Percentiles rank a stretch among this genome's conserved stretches.
Evolutionary conservation across 2,888 invertebrate genomes (phyloP).

Genomic region (Notodonta dromedarius): DNA sequence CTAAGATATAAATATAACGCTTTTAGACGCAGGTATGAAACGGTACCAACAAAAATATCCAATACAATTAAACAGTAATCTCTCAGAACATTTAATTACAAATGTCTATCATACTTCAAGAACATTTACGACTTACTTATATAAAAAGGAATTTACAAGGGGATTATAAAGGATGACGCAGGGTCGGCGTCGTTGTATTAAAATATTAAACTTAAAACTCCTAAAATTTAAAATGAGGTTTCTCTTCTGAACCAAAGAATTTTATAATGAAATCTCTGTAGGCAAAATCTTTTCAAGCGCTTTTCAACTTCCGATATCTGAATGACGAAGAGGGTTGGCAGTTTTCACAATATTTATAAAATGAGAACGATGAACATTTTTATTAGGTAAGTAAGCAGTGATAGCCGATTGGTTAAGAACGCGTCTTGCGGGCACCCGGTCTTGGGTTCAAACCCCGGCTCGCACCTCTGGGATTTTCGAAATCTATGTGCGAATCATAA

Average conservation of each 20-base stretch:
- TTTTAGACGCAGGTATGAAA: not conserved
- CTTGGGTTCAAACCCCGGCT: too few species aligned
- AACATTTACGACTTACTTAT: not conserved
- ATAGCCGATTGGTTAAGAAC: too few species aligned
- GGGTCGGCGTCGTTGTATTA: conserved; percentile 34
- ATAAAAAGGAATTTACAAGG: conserved; percentile 18
- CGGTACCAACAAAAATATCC: not conserved
- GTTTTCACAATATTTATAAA: conserved; percentile 34
- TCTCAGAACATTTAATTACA: not conserved
- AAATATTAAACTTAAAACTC: conserved; percentile 47
- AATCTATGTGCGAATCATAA: too few species aligned
- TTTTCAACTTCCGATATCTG: conserved; percentile 45
- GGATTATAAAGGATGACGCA: conserved; percentile 33
- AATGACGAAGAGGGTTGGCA: conserved; percentile 47
- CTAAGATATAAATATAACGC: not conserved
- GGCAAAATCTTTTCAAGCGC: conserved; percentile 44
- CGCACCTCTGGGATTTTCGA: too few species aligned
- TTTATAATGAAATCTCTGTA: conserved; percentile 52
- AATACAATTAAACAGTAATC: not conserved
- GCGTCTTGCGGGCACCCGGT: too few species aligned
- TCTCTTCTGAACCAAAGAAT: conserved; percentile 50
- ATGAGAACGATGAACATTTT: not conserved
- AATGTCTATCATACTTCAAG: not conserved
- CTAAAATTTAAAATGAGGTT: conserved; percentile 48
- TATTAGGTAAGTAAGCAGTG: not conserved